Evolutionary conservation across 2,888 invertebrate species (phyloP).

Genomic region (Sinodicranocentrus sp.): DNA sequence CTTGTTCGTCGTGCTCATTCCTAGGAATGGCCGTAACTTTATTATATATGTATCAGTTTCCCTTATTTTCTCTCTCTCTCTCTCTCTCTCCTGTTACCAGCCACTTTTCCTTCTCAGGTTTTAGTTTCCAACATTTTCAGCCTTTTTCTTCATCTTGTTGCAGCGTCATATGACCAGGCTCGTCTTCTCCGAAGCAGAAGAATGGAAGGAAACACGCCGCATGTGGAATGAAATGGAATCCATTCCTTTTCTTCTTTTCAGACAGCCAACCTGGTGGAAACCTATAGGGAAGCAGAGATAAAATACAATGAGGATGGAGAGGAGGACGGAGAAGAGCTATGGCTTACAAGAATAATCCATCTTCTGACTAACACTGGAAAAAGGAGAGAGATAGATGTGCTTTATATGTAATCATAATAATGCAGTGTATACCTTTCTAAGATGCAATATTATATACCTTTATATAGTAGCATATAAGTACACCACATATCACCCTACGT

Average conservation of each 20-base stretch:
- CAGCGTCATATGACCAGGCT: background rate
- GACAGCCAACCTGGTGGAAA: constrained; percentile 65
- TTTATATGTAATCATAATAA: constrained; percentile 56
- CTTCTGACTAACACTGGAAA: constrained; percentile 42
- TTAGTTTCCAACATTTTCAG: background rate
- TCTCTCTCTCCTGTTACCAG: too few species aligned
- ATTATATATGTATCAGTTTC: constrained; percentile 2
- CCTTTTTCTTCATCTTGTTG: constrained; percentile 18
- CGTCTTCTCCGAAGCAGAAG: background rate
- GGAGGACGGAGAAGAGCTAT: constrained; percentile 64
- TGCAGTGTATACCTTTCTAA: constrained; percentile 13
- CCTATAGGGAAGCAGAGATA: constrained; percentile 65
- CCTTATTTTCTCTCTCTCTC: too few species aligned
- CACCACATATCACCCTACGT: too few species aligned
- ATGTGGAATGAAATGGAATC: constrained; percentile 21
- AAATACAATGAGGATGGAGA: constrained; percentile 66
- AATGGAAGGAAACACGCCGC: background rate
- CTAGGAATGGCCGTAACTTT: constrained; percentile 20
- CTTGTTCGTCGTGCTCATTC: constrained; percentile 31
- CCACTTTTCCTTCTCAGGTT: background rate
- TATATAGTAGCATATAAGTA: too few species aligned
- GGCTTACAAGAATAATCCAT: constrained; percentile 66
- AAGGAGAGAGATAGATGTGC: constrained; percentile 47
- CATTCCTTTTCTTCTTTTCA: constrained; percentile 61
- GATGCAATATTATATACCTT: too few species aligned